phyloP scores from a whole-genome alignment of 2,797 vertebrate genomes.

The Lates japonicus region DNA sequence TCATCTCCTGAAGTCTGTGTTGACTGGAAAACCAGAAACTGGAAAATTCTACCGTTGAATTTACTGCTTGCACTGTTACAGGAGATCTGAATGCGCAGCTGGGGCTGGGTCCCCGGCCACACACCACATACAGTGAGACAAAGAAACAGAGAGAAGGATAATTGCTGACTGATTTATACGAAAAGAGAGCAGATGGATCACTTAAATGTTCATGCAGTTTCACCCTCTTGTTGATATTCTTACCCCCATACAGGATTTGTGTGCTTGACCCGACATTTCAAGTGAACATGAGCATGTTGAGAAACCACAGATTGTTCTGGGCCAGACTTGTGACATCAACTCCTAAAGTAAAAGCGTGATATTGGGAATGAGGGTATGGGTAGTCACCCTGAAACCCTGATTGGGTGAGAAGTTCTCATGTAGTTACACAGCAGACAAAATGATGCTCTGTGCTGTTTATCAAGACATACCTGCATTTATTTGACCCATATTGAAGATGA shows the following conservation, averaged over 20 bases:
- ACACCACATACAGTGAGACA: not conserved
- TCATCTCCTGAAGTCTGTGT: constrained; percentile 89
- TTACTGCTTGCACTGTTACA: constrained; percentile 91
- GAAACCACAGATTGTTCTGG: too few relatives aligned
- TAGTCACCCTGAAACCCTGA: constrained; percentile 92
- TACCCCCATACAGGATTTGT: constrained; percentile 90
- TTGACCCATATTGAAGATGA: too few relatives aligned
- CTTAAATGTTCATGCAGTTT: not conserved
- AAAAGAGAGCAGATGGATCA: not conserved
- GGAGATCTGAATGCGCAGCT: constrained; percentile 88
- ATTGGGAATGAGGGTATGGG: constrained; percentile 90
- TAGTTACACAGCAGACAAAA: not conserved
- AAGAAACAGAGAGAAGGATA: not conserved
- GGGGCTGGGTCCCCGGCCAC: constrained; percentile 81
- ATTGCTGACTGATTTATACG: not conserved
- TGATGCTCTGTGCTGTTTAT: not conserved
- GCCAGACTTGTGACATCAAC: too few relatives aligned
- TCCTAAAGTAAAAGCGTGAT: constrained; percentile 92
- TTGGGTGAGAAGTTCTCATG: not conserved
- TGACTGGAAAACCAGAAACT: constrained; percentile 95
- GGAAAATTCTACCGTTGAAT: constrained; percentile 93
- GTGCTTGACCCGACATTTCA: too few relatives aligned
- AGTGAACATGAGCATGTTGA: constrained; percentile 95
- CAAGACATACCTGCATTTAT: too few relatives aligned
- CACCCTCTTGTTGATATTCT: constrained; percentile 57